These are phyloP conservation scores for Cydia strobilella DNA, from an alignment of 1,140 invertebrate species.

Conservation along the genomic window DNA sequence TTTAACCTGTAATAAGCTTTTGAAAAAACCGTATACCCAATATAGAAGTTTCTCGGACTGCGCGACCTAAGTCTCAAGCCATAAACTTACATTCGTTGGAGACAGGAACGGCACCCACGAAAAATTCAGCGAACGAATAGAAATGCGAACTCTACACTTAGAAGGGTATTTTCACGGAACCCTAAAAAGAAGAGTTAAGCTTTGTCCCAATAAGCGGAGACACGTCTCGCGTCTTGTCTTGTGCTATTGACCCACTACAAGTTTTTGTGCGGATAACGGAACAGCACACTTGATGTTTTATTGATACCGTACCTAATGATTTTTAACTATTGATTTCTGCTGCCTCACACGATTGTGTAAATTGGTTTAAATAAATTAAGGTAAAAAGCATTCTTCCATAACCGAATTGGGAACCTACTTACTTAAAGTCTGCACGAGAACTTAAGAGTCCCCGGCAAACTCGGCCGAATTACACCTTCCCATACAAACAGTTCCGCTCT, in stretches of 20 bases:
- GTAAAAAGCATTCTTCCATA: too few species aligned
- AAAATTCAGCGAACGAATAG: not conserved
- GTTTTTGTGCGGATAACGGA: conserved; percentile 75
- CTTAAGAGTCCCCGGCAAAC: too few species aligned
- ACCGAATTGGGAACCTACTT: too few species aligned
- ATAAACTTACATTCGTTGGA: not conserved
- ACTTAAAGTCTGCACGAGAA: too few species aligned
- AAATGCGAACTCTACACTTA: too few species aligned
- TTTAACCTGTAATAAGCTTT: too few species aligned
- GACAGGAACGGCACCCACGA: not conserved
- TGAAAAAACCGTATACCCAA: too few species aligned
- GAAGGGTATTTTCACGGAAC: not conserved
- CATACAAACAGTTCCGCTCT: too few species aligned
- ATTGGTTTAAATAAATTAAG: too few species aligned
- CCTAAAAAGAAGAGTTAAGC: conserved; percentile 10
- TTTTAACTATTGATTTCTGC: conserved; percentile 40
- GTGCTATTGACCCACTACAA: conserved; percentile 74
- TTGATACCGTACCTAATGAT: conserved; percentile 62
- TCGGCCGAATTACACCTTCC: too few species aligned
- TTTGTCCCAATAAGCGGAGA: conserved; percentile 24
- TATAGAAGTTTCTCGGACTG: not conserved
- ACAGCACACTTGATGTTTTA: conserved; percentile 71
- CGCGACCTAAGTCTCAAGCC: not conserved
- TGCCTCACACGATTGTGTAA: not conserved
- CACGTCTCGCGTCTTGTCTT: conserved; percentile 38